phyloP scores from a whole-genome alignment of 2,113 vertebrate genomes.

The Brachionichthys hirsutus region DNA sequence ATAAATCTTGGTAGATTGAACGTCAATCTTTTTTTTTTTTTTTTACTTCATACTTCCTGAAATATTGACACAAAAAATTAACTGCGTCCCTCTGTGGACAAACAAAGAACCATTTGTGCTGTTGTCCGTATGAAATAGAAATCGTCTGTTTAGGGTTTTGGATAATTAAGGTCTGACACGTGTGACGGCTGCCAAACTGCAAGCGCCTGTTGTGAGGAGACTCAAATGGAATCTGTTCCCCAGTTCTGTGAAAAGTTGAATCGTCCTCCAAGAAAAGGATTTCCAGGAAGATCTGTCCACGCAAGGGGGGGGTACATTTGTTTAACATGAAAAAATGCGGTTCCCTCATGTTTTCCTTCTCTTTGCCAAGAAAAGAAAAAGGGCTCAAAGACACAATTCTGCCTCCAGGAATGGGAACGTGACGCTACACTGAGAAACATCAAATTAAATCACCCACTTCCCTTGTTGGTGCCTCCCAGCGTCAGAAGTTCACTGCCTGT shows the following conservation, averaged over 20 bases:
- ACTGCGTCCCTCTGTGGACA: neutral
- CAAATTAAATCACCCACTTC: conserved; percentile 51
- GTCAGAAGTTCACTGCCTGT: conserved; percentile 21
- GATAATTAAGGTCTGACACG: conserved; percentile 2
- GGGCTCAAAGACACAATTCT: conserved; percentile 3
- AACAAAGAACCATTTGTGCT: neutral
- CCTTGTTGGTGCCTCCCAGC: conserved; percentile 7
- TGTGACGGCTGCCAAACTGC: conserved; percentile 1
- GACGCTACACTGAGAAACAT: conserved; percentile 54
- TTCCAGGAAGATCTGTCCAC: conserved; percentile 35
- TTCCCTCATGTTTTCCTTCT: conserved; percentile 43
- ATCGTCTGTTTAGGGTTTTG: conserved; percentile 8
- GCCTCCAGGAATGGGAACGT: conserved; percentile 43
- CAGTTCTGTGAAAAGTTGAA: conserved; percentile 34
- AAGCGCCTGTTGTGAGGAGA: conserved; percentile 5
- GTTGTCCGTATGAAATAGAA: neutral
- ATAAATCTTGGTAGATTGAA: no score
- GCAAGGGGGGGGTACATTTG: neutral
- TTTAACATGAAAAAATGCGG: conserved; percentile 9
- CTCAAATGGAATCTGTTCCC: conserved; percentile 18
- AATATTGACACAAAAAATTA: neutral
- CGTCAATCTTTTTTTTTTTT: neutral
- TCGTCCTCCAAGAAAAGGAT: conserved; percentile 53
- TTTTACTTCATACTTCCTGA: neutral
- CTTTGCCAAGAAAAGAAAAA: conserved; percentile 34